Evolutionary conservation across 64 coral and sea anemone species (phyloP), one percentile per base, ranked within the genome.

Genomic region (Stylophora pistillata): DNA sequence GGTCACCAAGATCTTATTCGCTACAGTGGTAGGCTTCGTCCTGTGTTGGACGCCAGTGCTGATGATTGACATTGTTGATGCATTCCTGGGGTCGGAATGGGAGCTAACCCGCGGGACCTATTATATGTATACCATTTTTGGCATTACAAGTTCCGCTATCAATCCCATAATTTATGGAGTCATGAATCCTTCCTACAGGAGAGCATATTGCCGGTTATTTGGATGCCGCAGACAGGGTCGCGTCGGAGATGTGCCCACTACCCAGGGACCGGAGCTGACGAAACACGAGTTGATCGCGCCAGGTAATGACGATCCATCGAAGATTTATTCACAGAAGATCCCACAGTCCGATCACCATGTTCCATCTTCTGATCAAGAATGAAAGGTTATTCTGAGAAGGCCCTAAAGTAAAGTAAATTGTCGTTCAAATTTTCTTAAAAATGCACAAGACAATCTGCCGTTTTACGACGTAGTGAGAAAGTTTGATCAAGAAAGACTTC

Each of bases 41-140:
- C 27, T 80, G 26, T 80, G 78, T 30, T 80, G 78, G 78, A 80
- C 78, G 0, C 78, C 78, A 20, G 78, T 80, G 1, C 61, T 80
- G 23, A 56, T 80, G 0, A 58, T 80, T 21, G 78, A 80, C 57
- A 80, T 80, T 80, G 57, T 80, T 0, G 78, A 80, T 80, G 30
- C 26, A 25, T 59, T 80, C 7, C 78, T 80, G 6, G 78, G 78
- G 26, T 30, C 78, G 78, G 56, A 31, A 60, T 80, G 78, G 78
- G 55, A 25, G 27, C 20, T 80, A 17, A 28, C 78, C 29, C 78
- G 78, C 14, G 56, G 30, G 28, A 80, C 57, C 27, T 80, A 80
- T 32, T 80, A 80, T 16, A 80, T 80, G 78, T 80, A 80, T 27
- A 80, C 78, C 57, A 80, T 80, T 61, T 80, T 80, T 80, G 78